Evolutionary conservation across 2,113 vertebrate species (phyloP).

Genomic region (Lutjanus erythropterus): DNA sequence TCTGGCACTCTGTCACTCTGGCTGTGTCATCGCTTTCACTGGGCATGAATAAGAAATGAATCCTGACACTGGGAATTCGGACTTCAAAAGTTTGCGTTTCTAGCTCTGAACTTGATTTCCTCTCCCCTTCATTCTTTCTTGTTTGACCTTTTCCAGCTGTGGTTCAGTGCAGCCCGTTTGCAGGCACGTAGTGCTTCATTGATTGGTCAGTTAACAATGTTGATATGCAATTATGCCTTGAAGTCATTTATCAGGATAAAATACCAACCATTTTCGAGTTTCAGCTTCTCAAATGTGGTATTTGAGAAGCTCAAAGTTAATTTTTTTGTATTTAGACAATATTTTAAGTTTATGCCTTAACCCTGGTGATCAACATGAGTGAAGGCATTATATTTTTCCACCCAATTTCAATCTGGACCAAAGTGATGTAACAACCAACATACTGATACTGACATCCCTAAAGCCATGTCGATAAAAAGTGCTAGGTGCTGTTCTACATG

Average conservation of each 20-base stretch:
- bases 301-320: too few relatives aligned
- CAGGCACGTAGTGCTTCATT: background rate
- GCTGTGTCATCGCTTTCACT: constrained; percentile 43
- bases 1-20: background rate
- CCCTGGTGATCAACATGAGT: too few relatives aligned
- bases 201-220: background rate
- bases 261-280: background rate
- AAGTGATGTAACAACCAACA: too few relatives aligned
- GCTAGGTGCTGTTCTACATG: too few relatives aligned
- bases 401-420: too few relatives aligned
- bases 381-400: too few relatives aligned
- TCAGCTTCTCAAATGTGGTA: too few relatives aligned
- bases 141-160: background rate
- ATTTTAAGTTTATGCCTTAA: too few relatives aligned
- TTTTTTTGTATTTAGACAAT: too few relatives aligned
- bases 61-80: background rate
- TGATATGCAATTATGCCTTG: background rate
- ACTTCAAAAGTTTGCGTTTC: background rate
- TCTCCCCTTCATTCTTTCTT: background rate
- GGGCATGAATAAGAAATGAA: constrained; percentile 17
- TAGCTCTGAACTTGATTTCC: background rate
- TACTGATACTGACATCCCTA: too few relatives aligned
- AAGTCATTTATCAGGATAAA: background rate
- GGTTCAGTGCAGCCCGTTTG: background rate
- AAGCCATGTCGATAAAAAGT: too few relatives aligned